A percentile compares a stretch with the other conserved stretches of the same genome.
Evolutionary conservation across 2,797 vertebrate species (phyloP).

Genomic region (Agapornis canus): DNA sequence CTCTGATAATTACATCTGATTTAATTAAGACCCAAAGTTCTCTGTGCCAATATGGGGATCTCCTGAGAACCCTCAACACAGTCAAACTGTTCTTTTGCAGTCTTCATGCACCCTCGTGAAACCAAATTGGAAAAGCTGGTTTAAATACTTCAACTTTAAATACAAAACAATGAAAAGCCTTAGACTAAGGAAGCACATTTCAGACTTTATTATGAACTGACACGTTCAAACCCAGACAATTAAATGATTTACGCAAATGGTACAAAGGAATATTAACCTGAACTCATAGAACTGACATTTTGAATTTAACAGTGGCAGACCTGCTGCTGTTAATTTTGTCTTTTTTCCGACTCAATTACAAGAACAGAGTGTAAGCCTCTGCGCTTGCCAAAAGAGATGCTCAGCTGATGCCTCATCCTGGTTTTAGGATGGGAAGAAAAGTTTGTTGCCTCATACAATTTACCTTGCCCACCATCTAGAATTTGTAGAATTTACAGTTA

Average conservation of each 20-base stretch:
- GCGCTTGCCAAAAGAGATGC: background rate
- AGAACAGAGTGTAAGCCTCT: background rate
- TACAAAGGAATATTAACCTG: background rate
- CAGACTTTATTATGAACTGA: background rate
- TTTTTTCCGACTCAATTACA: background rate
- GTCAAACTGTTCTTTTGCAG: background rate
- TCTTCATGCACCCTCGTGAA: background rate
- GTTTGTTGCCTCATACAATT: background rate
- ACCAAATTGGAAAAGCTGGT: background rate
- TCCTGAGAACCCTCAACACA: background rate
- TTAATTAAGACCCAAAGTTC: background rate
- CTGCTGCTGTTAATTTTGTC: background rate
- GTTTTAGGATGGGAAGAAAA: background rate
- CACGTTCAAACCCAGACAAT: background rate
- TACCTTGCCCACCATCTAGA: background rate
- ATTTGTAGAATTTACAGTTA: background rate
- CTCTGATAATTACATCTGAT: background rate
- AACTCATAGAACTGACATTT: background rate
- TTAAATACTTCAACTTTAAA: background rate
- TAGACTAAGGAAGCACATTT: background rate
- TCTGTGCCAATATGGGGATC: background rate
- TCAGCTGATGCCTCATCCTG: background rate
- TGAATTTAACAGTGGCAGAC: background rate
- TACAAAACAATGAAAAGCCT: background rate
- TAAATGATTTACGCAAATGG: background rate